phyloP scores from a whole-genome alignment of 2,113 vertebrate species.

The Heloderma charlesbogerti region DNA sequence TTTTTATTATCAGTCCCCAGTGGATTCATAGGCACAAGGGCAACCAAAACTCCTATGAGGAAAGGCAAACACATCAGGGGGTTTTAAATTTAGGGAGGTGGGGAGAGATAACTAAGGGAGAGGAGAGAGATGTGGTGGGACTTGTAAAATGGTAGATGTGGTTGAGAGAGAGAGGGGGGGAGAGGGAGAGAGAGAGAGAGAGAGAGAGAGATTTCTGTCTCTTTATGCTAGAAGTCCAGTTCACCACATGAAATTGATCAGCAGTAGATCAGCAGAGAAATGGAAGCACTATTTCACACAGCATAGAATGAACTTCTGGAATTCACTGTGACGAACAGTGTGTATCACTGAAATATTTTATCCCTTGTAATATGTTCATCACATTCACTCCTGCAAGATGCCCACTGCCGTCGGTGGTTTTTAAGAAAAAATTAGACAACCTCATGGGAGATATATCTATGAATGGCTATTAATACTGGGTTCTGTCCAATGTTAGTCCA shows the following conservation, averaged over 20 bases:
- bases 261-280: neutral
- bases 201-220: too few species aligned
- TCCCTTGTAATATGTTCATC: neutral
- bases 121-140: neutral
- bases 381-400: neutral
- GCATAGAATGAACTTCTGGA: neutral
- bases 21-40: neutral
- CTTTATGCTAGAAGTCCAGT: too few species aligned
- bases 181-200: neutral
- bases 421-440: neutral
- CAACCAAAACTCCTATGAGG: neutral
- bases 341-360: neutral
- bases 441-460: neutral
- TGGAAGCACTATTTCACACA: neutral
- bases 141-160: neutral
- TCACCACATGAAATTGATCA: too few species aligned
- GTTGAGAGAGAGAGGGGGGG: too few species aligned
- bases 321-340: neutral
- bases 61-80: neutral
- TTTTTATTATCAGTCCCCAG: neutral
- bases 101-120: neutral
- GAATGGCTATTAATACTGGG: neutral
- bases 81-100: neutral
- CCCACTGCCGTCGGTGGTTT: neutral
- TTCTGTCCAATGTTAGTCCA: too few species aligned